Conservation (phyloP, 2,797 vertebrate species). For the Rhyacichthys aspro region DNA sequence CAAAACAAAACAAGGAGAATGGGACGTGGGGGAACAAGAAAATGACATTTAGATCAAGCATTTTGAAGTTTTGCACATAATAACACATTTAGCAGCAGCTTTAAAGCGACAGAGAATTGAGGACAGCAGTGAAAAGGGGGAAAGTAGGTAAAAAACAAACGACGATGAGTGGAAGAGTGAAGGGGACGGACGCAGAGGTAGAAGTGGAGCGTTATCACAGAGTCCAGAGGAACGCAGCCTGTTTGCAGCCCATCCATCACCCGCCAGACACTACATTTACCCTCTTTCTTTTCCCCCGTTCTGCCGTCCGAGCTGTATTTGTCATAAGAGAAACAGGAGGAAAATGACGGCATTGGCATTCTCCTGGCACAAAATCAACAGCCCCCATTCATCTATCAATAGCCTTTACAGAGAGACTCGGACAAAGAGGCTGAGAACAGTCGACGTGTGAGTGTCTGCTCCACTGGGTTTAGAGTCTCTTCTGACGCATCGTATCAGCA, state of each 20-base stretch:
- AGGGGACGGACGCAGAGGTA: slow-evolving; percentile 27
- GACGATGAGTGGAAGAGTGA: slow-evolving; percentile 40
- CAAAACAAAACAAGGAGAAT: no score
- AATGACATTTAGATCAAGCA: slow-evolving; percentile 47
- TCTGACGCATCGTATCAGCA: slow-evolving; percentile 26
- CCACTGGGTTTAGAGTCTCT: neutral
- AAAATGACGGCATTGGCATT: slow-evolving; percentile 57
- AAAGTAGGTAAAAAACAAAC: slow-evolving; percentile 26
- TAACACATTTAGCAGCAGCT: slow-evolving; percentile 41
- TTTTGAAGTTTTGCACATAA: slow-evolving; percentile 12
- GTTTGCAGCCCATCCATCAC: slow-evolving; percentile 68
- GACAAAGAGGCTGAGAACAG: neutral
- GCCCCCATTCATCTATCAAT: slow-evolving; percentile 56
- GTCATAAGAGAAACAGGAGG: slow-evolving; percentile 39
- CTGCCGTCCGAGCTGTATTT: slow-evolving; percentile 31
- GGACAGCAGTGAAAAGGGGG: slow-evolving; percentile 11
- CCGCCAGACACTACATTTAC: slow-evolving; percentile 46
- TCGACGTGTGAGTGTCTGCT: slow-evolving; percentile 1
- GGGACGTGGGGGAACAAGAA: slow-evolving; percentile 30
- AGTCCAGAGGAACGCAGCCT: slow-evolving; percentile 60
- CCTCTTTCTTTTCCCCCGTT: slow-evolving; percentile 27
- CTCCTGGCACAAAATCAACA: slow-evolving; percentile 51
- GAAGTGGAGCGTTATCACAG: slow-evolving; percentile 53
- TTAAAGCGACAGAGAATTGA: no score
- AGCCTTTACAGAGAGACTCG: slow-evolving; percentile 34